Conservation (phyloP, 2,888 invertebrate species). For the Pristionchus mayeri region DNA sequence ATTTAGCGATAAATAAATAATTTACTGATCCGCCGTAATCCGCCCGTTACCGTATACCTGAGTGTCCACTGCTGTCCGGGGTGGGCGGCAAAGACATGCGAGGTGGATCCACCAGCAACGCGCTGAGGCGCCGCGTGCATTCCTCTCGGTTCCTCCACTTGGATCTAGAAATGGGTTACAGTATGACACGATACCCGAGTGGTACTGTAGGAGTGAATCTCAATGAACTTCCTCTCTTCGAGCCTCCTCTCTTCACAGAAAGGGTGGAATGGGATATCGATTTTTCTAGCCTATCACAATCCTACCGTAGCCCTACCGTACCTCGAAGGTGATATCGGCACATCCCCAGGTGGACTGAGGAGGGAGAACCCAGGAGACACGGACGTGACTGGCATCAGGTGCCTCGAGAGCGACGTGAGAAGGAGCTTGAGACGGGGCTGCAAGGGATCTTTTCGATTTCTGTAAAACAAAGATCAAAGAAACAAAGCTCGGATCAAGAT, state of each 20-base stretch:
- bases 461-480: too few species aligned
- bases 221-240: too few species aligned
- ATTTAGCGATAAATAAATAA: not conserved
- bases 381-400: conserved; percentile 70
- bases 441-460: conserved; percentile 51
- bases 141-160: conserved; percentile 71
- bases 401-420: conserved; percentile 69
- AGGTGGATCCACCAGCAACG: conserved; percentile 69
- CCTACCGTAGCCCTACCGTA: conserved; percentile 47
- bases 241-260: too few species aligned
- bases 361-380: conserved; percentile 67
- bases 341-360: conserved; percentile 71
- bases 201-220: not conserved
- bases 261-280: too few species aligned
- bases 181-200: too few species aligned
- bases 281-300: not conserved
- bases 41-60: conserved; percentile 42
- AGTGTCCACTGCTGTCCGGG: conserved; percentile 74
- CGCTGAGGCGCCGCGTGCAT: conserved; percentile 58
- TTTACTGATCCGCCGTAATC: too few species aligned
- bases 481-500: too few species aligned
- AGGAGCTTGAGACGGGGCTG: conserved; percentile 74
- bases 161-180: conserved; percentile 36
- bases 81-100: conserved; percentile 73
- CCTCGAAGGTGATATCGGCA: conserved; percentile 67